Evolutionary conservation across 2,888 invertebrate genomes (phyloP), one percentile per base, ranked within the genome.

Genomic region (Hypselothyrea guttata): DNA sequence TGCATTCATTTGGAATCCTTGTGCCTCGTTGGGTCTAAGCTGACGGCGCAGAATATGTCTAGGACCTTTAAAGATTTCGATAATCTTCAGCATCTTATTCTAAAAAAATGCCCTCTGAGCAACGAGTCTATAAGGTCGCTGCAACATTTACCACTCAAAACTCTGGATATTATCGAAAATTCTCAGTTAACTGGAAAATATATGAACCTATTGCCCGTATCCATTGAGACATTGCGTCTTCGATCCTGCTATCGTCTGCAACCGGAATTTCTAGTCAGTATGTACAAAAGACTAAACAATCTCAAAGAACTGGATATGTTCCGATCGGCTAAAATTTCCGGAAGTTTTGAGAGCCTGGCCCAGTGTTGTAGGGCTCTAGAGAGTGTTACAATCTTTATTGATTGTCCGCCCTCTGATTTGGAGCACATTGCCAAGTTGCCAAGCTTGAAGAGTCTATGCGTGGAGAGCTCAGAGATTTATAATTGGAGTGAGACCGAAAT

Each of bases 341-440:
- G 22, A 22, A 22, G n/a, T n/a, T 22, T 22, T 22, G 22, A 22
- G 3, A 22, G 22, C 3, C 22, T 22, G 22, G 5, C 15, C 0
- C 41, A 51, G 1, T 38, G 30, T 7, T 59, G 47, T 16, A 7
- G 22, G 1, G 12, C 33, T 0, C 35, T 78, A 11, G 78, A 78
- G 15, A 18, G 18, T 0, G 34, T 78, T 1, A 13, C 48, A 1
- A 58, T 44, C 38, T 16, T 16, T 16, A 12, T 13, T 3, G 12
- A 44, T 4, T 5, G 3, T n/a, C 7, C 8, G 0, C 5, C 1
- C 8, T 9, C 11, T 11, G 37, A 18, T 0, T 67, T 65, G 16
- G 64, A 72, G 27, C 8, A 49, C 4, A 34, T 78, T 13, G 78
- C 75, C n/a, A 44, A 42, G 35, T 12, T 78, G 4, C 82, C 77